Base-by-base conservation (phyloP, 2,113 vertebrate species). In the Balaeniceps rex region DNA sequence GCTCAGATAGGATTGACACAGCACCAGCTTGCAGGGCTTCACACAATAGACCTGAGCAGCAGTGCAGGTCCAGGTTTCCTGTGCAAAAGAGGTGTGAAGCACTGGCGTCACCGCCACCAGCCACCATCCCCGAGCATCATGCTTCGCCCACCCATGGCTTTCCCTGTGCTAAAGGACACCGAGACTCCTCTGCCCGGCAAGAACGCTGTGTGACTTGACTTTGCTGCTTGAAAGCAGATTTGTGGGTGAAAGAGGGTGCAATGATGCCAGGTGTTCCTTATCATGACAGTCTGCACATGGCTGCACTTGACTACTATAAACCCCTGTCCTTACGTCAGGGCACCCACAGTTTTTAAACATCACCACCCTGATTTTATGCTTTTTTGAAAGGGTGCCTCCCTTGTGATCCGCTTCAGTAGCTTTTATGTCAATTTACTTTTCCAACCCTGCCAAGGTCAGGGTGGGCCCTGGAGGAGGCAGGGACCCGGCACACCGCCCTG, bases 401-500 rank as follows among this genome's bases (percentile, higher is more conserved):
- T 69, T 15, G 4, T n/a, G 28, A 84, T 24, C 38, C 10, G 12
- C 6, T 83, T 78, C 38, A 34, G 51, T 12, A 81, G 25, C 15
- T 83, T 88, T 74, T 78, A 51, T 47, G 29, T 91, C 47, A 40
- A 51, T 40, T 80, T 26, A 28, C 33, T 84, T 81, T 79, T 57
- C 47, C 6, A 10, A 79, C 21, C 28, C 52, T 17, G 10, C 15
- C 36, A 89, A 89, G 66, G 74, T 87, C 49, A 65, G 23, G 22
- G 18, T 14, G 23, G 28, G 57, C 19, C 44, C 57, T 0, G 2
- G 64, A 44, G 64, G 51, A 81, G 58, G 40, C 57, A 69, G 42
- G 16, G 26, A 78, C 42, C n/a, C 6, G 0, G 15, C 3, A 0
- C 14, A 14, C 6, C 1, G 1, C 26, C 47, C 23, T 17, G 13